Base-by-base conservation (phyloP, 1,140 invertebrate genomes). In the Listronotus bonariensis region DNA sequence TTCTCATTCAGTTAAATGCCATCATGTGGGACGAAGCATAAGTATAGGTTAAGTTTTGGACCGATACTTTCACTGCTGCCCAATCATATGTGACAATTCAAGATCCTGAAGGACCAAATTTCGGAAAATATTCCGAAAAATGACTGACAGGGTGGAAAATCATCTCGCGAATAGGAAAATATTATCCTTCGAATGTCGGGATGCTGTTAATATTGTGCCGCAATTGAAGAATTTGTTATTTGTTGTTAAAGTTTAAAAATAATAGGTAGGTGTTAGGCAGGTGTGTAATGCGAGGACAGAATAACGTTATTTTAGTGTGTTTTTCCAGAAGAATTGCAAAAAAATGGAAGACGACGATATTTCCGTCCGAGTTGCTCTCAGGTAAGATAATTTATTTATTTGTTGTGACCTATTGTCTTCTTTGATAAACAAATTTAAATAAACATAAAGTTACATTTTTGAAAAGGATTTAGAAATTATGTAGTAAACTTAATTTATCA, bases 331-430 rank as follows among this genome's bases (percentile, higher is more conserved):
- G 53, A 68, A 60, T 12, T 41, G 15, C 31, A 11, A 53, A 11
- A 68, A 64, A 36, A 78, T 77, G 75, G 75, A 77, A 52, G 74
- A 77, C 63, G 74, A 78, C 54, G 76, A 78, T 66, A 64, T 75
- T 58, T 69, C 75, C 18, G 76, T 78, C 34, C 69, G 76, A 11
- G 76, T 78, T 36, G 76, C 75, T 43, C 73, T 78, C 68, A 76
- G 76, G 76, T 78, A 74, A 76, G 51, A 45, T n/a, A 1, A 45
- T 8, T 45, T 17, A 11, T 17, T 45, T 9, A 7, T 45, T 14
- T n/a, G 7, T 14, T n/a, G 12, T 45, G 5, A 45, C 6, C n/a
- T n/a, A 7, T 43, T 43, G 12, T 14, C 12, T 6, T 17, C 6
- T 5, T 43, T 43, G 15, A 6, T 43, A 14, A 43, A n/a, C 12